Evolutionary conservation across 2,113 vertebrate species (phyloP), one percentile per base, ranked within the genome.

Genomic region (Cololabis saira): DNA sequence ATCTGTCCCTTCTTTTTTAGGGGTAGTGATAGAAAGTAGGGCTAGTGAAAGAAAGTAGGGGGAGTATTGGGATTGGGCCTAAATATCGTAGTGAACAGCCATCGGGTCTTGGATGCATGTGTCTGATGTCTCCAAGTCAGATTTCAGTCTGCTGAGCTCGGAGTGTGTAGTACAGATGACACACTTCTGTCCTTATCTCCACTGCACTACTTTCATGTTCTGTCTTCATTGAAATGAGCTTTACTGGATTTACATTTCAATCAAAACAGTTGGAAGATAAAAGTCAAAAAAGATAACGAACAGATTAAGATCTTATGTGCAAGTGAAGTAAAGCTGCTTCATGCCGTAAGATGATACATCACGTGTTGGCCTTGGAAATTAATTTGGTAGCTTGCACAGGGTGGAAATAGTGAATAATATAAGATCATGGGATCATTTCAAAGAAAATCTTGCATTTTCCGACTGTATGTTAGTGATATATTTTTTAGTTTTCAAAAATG

Each of bases 211-310:
- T 81, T 87, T 89, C 62, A 89, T 81, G 80, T 78, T 68, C 67
- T 70, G 8, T 47, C 73, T 76, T 68, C 64, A 77, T 22, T 76
- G 61, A 84, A 82, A 82, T 77, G 50, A 76, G 65, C 61, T 75
- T 80, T 56, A 83, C 67, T 74, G 70, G 83, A 83, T 89, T 89
- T 87, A 86, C 71, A 85, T 86, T 83, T 86, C 81, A 80, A 83
- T 81, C 78, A 81, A 49, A 65, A 62, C 61, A 53, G 75, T 79
- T 63, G 21, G 37, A 63, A 71, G 75, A 86, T 81, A 86, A 82
- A 43, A 4, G 51, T 45, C 24, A 76, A 76, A 74, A 69, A 64
- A 47, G 67, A 75, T 71, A 81, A 73, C 48, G 60, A 74, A 76
- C 61, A 84, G 78, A 89, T 86, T 81, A 71, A 67, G 40, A 81